phyloP scores from a whole-genome alignment of 2,113 vertebrate species.

The Entomyzon cyanotis region DNA sequence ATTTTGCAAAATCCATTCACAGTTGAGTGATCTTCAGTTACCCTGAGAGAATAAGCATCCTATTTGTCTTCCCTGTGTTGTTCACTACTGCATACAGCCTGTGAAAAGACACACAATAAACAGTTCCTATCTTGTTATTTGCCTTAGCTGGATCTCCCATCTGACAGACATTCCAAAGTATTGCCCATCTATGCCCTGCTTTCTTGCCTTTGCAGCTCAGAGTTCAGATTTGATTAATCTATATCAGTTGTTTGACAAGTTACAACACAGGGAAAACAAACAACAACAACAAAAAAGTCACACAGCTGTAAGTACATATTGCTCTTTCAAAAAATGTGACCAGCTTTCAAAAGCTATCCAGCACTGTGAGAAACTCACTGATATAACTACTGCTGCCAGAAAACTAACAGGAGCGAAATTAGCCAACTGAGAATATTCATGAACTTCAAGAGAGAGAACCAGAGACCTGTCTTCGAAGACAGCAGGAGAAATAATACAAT shows the following conservation, averaged over 20 bases:
- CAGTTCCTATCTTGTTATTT: not conserved
- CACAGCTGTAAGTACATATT: not conserved
- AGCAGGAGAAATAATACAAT: constrained; percentile 19
- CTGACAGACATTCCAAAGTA: not conserved
- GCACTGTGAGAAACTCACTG: constrained; percentile 23
- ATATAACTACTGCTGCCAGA: not conserved
- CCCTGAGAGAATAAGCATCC: not conserved
- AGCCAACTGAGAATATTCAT: constrained; percentile 19
- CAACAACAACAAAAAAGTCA: not conserved
- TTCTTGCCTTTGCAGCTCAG: not conserved
- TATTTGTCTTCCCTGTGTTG: not conserved
- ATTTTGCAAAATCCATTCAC: not conserved
- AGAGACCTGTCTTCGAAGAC: not conserved
- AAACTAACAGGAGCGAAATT: constrained; percentile 21
- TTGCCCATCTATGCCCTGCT: not conserved
- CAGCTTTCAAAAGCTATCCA: constrained; percentile 6
- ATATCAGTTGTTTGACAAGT: not conserved
- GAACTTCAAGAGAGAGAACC: not conserved
- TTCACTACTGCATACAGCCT: not conserved
- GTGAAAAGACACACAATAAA: not conserved
- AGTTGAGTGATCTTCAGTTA: not conserved
- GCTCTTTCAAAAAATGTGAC: constrained; percentile 8
- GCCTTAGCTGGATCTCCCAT: not conserved
- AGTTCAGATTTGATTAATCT: not conserved
- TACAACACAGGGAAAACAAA: not conserved